Percentiles rank a stretch among this genome's conserved stretches.
These are phyloP conservation scores for Campaea margaritaria DNA, from an alignment of 2,888 invertebrate species.

Conservation along the genomic window DNA sequence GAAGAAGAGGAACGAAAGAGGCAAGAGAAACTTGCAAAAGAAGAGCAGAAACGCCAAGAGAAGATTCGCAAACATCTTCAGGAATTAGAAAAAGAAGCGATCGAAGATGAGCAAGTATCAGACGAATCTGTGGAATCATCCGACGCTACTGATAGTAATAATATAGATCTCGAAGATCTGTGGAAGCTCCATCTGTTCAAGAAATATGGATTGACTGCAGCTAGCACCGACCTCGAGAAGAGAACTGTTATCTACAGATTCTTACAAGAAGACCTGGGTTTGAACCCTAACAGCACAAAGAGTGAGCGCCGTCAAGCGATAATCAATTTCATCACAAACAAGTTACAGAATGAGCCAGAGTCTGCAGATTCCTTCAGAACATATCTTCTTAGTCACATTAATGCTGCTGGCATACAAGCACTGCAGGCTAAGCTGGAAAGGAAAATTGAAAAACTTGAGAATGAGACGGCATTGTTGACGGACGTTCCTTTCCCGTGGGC, in stretches of 20 bases:
- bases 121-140: slow-evolving; percentile 54
- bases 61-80: slow-evolving; percentile 54
- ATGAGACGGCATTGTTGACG: slow-evolving; percentile 64
- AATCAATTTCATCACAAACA: slow-evolving; percentile 62
- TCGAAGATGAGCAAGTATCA: slow-evolving; percentile 42
- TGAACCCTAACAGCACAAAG: slow-evolving; percentile 68
- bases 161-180: slow-evolving; percentile 70
- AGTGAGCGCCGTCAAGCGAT: slow-evolving; percentile 72
- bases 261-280: slow-evolving; percentile 66
- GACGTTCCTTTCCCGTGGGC: slow-evolving; percentile 65
- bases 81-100: slow-evolving; percentile 55
- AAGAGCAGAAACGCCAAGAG: slow-evolving; percentile 55
- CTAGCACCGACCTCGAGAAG: slow-evolving; percentile 65
- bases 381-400: slow-evolving; percentile 64
- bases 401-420: slow-evolving; percentile 62
- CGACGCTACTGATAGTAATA: slow-evolving; percentile 53
- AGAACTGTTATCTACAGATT: slow-evolving; percentile 64
- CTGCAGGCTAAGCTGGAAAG: slow-evolving; percentile 61
- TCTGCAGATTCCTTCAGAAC: slow-evolving; percentile 59
- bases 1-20: slow-evolving; percentile 51
- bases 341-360: slow-evolving; percentile 55
- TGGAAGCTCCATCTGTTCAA: slow-evolving; percentile 71
- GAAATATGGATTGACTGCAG: slow-evolving; percentile 64
- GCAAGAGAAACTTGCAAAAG: slow-evolving; percentile 57
- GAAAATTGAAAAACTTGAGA: slow-evolving; percentile 70